Conservation (phyloP, 2,888 invertebrate genomes). For the Eueremaeus valkanovi region DNA sequence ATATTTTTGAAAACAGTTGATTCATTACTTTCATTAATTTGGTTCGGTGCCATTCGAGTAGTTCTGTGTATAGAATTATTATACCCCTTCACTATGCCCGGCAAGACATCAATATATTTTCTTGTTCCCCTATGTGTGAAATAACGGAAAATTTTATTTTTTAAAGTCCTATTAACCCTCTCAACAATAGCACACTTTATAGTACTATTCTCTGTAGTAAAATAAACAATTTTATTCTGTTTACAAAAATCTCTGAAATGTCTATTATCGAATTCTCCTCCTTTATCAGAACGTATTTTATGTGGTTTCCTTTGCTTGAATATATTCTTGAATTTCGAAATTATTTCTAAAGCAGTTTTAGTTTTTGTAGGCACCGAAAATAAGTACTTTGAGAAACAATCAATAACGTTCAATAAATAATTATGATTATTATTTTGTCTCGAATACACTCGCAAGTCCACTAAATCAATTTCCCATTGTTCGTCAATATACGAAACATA, state of each 20-base stretch:
- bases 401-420: too few species aligned
- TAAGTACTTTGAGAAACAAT: too few species aligned
- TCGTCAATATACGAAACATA: conserved; percentile 47
- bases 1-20: neutral
- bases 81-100: neutral
- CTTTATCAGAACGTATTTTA: conserved; percentile 28
- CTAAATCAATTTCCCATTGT: conserved; percentile 48
- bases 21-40: neutral
- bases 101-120: neutral
- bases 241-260: conserved; percentile 36
- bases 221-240: conserved; percentile 44
- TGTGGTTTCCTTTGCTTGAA: too few species aligned
- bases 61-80: neutral
- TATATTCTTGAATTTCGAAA: too few species aligned
- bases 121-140: conserved; percentile 45
- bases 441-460: conserved; percentile 44
- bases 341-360: too few species aligned
- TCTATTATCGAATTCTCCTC: conserved; percentile 23
- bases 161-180: conserved; percentile 49
- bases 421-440: too few species aligned
- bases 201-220: conserved; percentile 48
- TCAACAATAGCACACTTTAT: conserved; percentile 49
- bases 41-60: neutral
- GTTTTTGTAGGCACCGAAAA: too few species aligned
- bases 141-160: conserved; percentile 48